Evolutionary conservation across 37 sponge, comb jelly and placozoan species (phyloP), one percentile per base, ranked within the genome.

Genomic region (Chondrilla cf. caribensis): DNA sequence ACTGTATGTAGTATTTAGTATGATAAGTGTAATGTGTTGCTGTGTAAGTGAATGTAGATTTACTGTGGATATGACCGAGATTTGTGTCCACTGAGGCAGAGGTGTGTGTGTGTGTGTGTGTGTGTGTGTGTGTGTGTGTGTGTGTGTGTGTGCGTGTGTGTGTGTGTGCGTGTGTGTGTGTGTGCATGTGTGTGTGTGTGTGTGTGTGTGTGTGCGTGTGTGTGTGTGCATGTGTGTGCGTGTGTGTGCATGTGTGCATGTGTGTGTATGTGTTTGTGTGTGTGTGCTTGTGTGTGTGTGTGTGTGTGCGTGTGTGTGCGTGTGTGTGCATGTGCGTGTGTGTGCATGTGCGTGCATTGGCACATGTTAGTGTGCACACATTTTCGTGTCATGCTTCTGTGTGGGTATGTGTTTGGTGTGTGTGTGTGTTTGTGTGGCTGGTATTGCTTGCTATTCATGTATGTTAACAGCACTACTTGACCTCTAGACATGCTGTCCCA

Each of bases 221-320:
- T 84, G 85, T 44, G 73, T 77, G 47, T 44, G 85, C 22, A 54
- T 84, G 78, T 78, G 79, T 84, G 79, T 64, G 78, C 40, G 65
- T 76, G 77, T 84, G 84, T 77, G 78, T 59, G 51, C 60, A 43
- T 78, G 85, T 43, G 85, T 32, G 44, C 62, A 79, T 77, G 67
- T 37, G 54, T 6, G 29, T 77, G 78, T 77, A 54, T 77, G 54
- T 41, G 51, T 77, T 44, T 42, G 73, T 72, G 41, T 77, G 54
- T 43, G 78, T 77, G 78, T 77, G 78, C 41, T 44, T 77, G 78
- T 77, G 78, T 77, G 42, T 77, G 78, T 77, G 54, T 77, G 54
- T 77, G 78, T 77, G 64, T 62, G 64, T 62, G 64, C 15, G 64
- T 62, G 64, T 77, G 43, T 77, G 78, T 77, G 28, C 78, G 26